Base-by-base conservation (phyloP, 2,888 invertebrate genomes). In the Sicus ferrugineus region DNA sequence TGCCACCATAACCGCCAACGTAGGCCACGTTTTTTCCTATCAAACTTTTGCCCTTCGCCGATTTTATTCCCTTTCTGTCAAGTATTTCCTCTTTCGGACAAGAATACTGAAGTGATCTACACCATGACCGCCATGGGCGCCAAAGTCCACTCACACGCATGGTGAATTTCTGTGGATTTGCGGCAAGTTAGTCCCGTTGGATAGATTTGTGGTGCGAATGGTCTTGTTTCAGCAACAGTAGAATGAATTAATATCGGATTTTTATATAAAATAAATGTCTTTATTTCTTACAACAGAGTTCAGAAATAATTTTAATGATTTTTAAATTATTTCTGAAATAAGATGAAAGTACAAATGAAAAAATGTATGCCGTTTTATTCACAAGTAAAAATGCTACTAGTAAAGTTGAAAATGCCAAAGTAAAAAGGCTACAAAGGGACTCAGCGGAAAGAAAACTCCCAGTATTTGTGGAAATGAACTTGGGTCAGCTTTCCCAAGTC, bases 1-100 rank as follows among this genome's bases (percentile, higher is more conserved):
- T 78, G 63, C 78, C 79, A 21, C 78, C 77, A 52, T 76, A 77
- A 31, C 77, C 78, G 19, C 79, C 79, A 34, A 78, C 72, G n/a
- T 76, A 72, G 31, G 75, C 73, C 23, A 75, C 74, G 56, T 75
- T 76, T 64, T 76, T 77, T n/a, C 74, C 75, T 7, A 66, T 30
- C 16, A 74, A 26, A 26, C 42, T 38, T 61, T 14, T 61, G 16
- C 26, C 16, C 16, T 26, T 61, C 6, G n/a, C 23, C 2, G 3
- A 38, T 21, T 59, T 19, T 9, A 59, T n/a, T n/a, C n/a, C n/a
- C n/a, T n/a, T n/a, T n/a, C n/a, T n/a, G n/a, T n/a, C n/a, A n/a
- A n/a, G n/a, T n/a, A n/a, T n/a, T n/a, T n/a, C n/a, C n/a, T n/a
- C n/a, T n/a, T n/a, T n/a, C n/a, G n/a, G n/a, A n/a, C n/a, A n/a